phyloP scores from a whole-genome alignment of 1,140 invertebrate genomes.

The Cyphomyrmex costatus region DNA sequence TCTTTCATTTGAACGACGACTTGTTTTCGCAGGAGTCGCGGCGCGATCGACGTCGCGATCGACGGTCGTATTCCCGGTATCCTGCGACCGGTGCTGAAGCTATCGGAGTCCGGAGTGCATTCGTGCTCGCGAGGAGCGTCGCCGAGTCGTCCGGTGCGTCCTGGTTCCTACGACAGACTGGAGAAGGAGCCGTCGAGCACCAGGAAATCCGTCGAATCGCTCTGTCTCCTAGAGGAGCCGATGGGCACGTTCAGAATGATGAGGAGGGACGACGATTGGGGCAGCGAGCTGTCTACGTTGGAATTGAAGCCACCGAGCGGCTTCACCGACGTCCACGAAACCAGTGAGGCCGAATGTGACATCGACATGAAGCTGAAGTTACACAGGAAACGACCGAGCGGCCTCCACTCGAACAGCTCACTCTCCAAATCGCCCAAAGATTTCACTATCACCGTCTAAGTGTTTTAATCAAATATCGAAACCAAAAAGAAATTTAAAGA shows the following conservation, averaged over 20 bases:
- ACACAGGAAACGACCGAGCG: constrained; percentile 78
- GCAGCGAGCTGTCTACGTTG: constrained; percentile 83
- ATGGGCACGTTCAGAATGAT: constrained; percentile 72
- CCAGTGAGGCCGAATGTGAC: constrained; percentile 86
- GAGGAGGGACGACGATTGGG: constrained; percentile 79
- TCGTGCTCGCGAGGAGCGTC: constrained; percentile 82
- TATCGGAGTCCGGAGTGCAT: constrained; percentile 81
- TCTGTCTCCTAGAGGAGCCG: constrained; percentile 79
- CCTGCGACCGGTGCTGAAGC: constrained; percentile 79
- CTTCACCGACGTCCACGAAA: constrained; percentile 85
- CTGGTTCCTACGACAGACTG: constrained; percentile 74
- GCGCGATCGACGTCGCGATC: constrained; percentile 81
- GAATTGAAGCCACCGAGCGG: constrained; percentile 85
- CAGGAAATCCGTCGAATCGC: constrained; percentile 82
- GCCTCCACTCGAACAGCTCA: constrained; percentile 78
- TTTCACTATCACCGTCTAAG: constrained; percentile 86
- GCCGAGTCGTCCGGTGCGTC: constrained; percentile 77
- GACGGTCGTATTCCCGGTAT: constrained; percentile 79
- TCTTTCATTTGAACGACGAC: background rate
- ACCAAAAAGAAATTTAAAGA: constrained; percentile 42
- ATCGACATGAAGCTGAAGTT: constrained; percentile 84
- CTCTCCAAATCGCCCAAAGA: constrained; percentile 85
- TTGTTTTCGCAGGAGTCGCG: constrained; percentile 77
- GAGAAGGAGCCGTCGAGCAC: constrained; percentile 75
- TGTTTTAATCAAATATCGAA: constrained; percentile 84